phyloP scores from a whole-genome alignment of 2,888 invertebrate genomes.

The Julus scandinavius region DNA sequence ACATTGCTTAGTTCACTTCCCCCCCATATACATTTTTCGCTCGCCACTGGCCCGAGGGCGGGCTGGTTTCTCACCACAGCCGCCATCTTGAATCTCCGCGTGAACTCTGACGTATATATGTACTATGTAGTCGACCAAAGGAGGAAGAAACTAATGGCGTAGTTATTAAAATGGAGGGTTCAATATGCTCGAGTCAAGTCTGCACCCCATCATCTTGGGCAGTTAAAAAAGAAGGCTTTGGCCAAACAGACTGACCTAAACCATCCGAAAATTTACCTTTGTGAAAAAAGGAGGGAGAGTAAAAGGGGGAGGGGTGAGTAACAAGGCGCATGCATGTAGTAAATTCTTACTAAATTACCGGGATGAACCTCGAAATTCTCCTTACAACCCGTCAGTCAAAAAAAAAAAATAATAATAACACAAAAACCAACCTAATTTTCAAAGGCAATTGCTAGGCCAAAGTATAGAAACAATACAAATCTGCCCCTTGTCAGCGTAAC shows the following conservation, averaged over 20 bases:
- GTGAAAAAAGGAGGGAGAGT: not conserved
- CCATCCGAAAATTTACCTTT: not conserved
- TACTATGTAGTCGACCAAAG: not conserved
- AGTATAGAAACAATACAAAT: not conserved
- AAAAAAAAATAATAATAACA: not conserved
- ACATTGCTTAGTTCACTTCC: not conserved
- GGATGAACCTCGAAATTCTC: not conserved
- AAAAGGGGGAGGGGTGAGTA: too few relatives aligned
- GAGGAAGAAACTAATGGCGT: slow-evolving; percentile 26
- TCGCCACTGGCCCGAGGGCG: not conserved
- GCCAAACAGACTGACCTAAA: not conserved
- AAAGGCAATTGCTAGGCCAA: not conserved
- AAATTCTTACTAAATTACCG: not conserved
- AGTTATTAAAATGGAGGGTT: not conserved
- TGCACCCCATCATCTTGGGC: too few relatives aligned
- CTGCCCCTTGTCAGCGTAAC: not conserved
- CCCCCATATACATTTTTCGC: not conserved
- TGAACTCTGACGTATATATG: not conserved
- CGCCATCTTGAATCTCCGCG: not conserved
- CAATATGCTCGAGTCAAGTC: slow-evolving; percentile 9
- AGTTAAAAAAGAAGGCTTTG: not conserved
- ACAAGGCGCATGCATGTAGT: too few relatives aligned
- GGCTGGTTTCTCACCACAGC: slow-evolving; percentile 5
- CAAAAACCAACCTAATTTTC: not conserved
- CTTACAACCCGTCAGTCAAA: not conserved